Conservation (phyloP, 2,113 vertebrate species). For the Neolamprologus kungweensis region DNA sequence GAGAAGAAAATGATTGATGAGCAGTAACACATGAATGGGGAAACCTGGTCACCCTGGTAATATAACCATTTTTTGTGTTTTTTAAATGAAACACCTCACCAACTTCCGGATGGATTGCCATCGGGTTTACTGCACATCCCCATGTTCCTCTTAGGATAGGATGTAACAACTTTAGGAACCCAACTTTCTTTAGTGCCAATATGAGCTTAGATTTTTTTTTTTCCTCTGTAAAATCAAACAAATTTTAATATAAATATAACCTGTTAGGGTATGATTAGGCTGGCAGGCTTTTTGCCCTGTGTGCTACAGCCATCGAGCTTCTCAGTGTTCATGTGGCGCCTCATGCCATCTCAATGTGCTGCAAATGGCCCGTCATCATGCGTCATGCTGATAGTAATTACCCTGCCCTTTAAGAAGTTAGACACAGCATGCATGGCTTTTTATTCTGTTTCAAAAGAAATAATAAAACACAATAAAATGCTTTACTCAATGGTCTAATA, state of each 20-base stretch:
- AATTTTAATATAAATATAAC: neutral
- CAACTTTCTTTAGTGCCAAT: neutral
- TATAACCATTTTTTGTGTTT: neutral
- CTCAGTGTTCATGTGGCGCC: neutral
- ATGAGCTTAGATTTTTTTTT: neutral
- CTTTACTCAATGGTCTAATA: slow-evolving; percentile 61
- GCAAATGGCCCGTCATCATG: neutral
- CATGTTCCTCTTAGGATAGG: neutral
- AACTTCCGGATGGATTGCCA: neutral
- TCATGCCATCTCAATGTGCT: neutral
- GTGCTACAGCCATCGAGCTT: neutral
- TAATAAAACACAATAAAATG: neutral
- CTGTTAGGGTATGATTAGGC: neutral
- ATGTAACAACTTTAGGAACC: neutral
- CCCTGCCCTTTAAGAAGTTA: neutral
- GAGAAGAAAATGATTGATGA: neutral
- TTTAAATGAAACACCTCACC: neutral
- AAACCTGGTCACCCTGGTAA: neutral
- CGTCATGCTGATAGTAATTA: neutral
- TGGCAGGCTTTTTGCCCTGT: neutral
- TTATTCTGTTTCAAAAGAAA: neutral
- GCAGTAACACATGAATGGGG: neutral
- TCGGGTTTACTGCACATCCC: neutral
- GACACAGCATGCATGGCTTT: slow-evolving; percentile 45
- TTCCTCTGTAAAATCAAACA: neutral